Evolutionary conservation across 2,888 invertebrate genomes (phyloP), one percentile per base, ranked within the genome.

Genomic region (Mythimna loreyi): DNA sequence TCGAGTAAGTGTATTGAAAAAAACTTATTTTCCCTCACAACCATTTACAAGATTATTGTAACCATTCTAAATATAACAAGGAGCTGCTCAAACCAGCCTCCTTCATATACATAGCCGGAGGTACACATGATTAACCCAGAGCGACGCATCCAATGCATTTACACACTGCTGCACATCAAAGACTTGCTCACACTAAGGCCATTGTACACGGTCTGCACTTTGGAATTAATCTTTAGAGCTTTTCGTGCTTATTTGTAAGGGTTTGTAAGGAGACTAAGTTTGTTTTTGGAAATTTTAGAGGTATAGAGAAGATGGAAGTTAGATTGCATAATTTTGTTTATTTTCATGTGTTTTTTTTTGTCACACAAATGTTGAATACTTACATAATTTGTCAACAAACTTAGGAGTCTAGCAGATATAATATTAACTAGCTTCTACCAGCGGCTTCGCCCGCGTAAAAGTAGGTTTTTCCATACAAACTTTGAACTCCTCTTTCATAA

Each of bases 81-180:
- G 33, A 47, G 25, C 25, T 21, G 13, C 56, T 66, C 21, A 23
- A 52, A 43, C 23, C 43, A 40, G 53, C 23, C 36, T 43, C 33
- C 62, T 72, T 40, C 47, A 50, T 43, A 52, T 55, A 50, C 40
- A 60, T 56, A 66, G 30, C 2, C 47, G 49, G 60, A 52, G 8
- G 28, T 56, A 56, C 66, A 80, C 75, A 65, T 75, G 82, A 82
- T 73, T 82, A 78, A 63, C 73, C 72, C 49, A 55, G 25, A 75
- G 69, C 56, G 72, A 73, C 71, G 75, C 78, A 80, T 79, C 71
- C 55, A 30, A 72, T 63, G 67, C 67, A 71, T 74, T 80, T 72
- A 74, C 80, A 72, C 66, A 21, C 60, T 68, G 33, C 1, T 78
- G 82, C 72, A 82, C 82, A 61, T 82, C 82, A 82, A 82, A 81